These are phyloP conservation scores for Parauchenoglanis punctatus DNA, from an alignment of 2,797 vertebrate species.

Conservation along the genomic window DNA sequence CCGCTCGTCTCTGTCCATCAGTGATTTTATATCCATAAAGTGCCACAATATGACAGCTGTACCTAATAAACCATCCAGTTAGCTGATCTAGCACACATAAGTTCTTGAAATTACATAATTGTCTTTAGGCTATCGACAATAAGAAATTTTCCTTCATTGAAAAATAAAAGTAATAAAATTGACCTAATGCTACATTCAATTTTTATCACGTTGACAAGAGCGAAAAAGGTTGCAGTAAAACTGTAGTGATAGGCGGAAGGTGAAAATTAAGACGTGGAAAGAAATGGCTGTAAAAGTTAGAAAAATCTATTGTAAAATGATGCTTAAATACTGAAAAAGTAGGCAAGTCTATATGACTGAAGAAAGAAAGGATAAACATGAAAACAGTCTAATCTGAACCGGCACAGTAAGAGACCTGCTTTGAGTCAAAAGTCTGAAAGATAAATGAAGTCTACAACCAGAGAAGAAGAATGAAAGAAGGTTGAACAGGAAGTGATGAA, in stretches of 20 bases:
- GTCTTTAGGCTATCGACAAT: not conserved
- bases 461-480: not conserved
- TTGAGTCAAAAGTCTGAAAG: not conserved
- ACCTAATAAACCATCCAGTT: not conserved
- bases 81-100: not conserved
- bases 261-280: not conserved
- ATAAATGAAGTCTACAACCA: not conserved
- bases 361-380: not conserved
- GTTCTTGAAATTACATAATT: not conserved
- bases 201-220: not conserved
- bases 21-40: conserved; percentile 7
- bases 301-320: not conserved
- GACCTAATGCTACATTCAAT: conserved; percentile 12
- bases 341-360: too few relatives aligned
- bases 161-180: conserved; percentile 5
- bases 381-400: not conserved
- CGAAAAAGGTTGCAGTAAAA: not conserved
- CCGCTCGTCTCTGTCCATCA: not conserved
- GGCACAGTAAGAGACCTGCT: not conserved
- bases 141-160: not conserved
- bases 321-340: not conserved
- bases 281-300: not conserved
- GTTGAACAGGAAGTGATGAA: not conserved
- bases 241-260: not conserved
- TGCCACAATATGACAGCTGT: not conserved